phyloP scores from a whole-genome alignment of 2,797 vertebrate species.

The Amblyraja radiata region DNA sequence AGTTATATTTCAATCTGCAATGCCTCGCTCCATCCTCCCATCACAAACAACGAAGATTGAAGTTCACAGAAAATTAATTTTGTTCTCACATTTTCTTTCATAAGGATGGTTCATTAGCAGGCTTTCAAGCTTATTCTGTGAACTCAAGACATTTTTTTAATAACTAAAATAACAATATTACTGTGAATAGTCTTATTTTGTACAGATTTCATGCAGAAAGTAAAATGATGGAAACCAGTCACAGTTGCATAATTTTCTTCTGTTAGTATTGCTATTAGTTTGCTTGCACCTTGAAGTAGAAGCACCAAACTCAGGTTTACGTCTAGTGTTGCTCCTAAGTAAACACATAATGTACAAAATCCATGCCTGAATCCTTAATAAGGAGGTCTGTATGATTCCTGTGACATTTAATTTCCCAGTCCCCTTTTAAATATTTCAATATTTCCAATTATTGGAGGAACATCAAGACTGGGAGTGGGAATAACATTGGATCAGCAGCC shows the following conservation, averaged over 20 bases:
- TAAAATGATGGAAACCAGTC: not conserved
- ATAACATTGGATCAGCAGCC: too few species aligned
- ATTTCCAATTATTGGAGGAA: too few species aligned
- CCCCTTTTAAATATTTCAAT: not conserved
- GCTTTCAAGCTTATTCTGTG: not conserved
- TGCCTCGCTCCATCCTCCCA: not conserved
- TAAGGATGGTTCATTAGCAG: not conserved
- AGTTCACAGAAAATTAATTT: constrained; percentile 9
- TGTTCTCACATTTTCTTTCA: not conserved
- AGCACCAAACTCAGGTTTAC: not conserved
- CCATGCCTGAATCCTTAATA: not conserved
- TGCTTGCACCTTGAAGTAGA: not conserved
- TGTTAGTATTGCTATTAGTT: not conserved
- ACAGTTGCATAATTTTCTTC: not conserved
- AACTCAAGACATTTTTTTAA: not conserved
- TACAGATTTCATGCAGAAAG: not conserved
- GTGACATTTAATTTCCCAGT: not conserved
- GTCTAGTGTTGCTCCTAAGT: not conserved
- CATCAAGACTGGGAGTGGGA: too few species aligned
- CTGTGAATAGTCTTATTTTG: not conserved
- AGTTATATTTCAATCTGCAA: not conserved
- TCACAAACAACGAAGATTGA: not conserved
- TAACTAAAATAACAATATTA: not conserved
- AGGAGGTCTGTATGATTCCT: not conserved
- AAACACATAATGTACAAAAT: not conserved